A percentile compares a stretch with the other conserved stretches of the same genome.
Evolutionary conservation across 2,797 vertebrate species (phyloP).

Genomic region (Columba guinea): DNA sequence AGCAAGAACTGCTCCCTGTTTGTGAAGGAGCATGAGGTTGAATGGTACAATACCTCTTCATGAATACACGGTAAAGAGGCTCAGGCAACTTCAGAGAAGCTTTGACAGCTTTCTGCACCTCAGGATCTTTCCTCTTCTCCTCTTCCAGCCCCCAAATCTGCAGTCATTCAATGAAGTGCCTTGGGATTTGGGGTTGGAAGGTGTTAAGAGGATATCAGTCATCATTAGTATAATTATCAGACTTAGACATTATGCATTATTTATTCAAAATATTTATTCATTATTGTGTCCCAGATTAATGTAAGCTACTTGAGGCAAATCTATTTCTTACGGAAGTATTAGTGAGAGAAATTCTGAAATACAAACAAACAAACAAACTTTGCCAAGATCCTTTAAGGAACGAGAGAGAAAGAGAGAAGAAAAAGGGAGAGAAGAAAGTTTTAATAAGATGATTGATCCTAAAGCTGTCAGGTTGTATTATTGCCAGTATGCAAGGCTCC

Average conservation of each 20-base stretch:
- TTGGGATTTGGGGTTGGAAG: background rate
- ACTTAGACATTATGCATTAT: conserved; percentile 49
- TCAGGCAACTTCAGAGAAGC: background rate
- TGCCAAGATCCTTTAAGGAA: conserved; percentile 22
- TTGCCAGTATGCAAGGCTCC: conserved; percentile 46
- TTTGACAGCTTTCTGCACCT: background rate
- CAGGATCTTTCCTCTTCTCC: background rate
- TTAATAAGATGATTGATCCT: conserved; percentile 67
- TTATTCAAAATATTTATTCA: conserved; percentile 65
- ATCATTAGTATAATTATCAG: conserved; percentile 58
- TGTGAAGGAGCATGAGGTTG: background rate
- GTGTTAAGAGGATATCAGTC: background rate
- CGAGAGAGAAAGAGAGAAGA: background rate
- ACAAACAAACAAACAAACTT: background rate
- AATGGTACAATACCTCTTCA: background rate
- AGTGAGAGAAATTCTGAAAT: conserved; percentile 23
- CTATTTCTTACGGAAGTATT: conserved; percentile 25
- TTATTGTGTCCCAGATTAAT: conserved; percentile 47
- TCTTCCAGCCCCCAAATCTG: background rate
- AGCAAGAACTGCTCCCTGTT: background rate
- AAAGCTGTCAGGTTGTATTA: conserved; percentile 42
- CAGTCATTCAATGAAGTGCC: background rate
- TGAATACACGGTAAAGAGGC: background rate
- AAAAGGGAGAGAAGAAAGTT: background rate
- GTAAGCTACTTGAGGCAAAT: conserved; percentile 52